Conservation (phyloP, 2,797 vertebrate genomes). For the Peromyscus eremicus region DNA sequence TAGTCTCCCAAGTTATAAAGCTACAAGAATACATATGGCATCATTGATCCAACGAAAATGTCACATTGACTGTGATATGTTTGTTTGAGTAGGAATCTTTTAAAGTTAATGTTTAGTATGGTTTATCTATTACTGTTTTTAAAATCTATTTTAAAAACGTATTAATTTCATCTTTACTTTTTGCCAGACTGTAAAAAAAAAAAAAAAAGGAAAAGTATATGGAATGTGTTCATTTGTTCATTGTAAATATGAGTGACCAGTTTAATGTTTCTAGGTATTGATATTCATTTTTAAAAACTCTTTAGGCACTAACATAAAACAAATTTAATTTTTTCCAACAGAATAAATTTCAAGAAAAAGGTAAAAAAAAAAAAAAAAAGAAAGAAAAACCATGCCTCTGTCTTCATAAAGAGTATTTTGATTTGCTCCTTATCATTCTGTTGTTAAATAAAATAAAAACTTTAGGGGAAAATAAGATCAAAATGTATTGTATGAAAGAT, state of each 20-base stretch:
- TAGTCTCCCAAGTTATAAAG: slow-evolving; percentile 24
- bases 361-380: neutral
- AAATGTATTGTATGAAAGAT: neutral
- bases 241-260: neutral
- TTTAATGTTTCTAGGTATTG: slow-evolving; percentile 1
- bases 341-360: slow-evolving; percentile 19
- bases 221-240: neutral
- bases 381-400: neutral
- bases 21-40: neutral
- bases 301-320: slow-evolving; percentile 57
- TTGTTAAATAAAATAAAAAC: slow-evolving; percentile 38
- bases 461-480: neutral
- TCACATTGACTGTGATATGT: neutral
- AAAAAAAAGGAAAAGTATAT: neutral
- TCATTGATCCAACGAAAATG: neutral
- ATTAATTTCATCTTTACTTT: neutral
- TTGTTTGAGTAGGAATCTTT: slow-evolving; percentile 8
- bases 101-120: neutral
- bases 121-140: slow-evolving; percentile 20
- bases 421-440: slow-evolving; percentile 2
- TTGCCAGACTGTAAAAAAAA: neutral
- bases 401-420: slow-evolving; percentile 9
- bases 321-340: slow-evolving; percentile 32
- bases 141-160: neutral
- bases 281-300: slow-evolving; percentile 25